phyloP scores from a whole-genome alignment of 2,888 invertebrate species.

The Amblyjoppa fuscipennis region DNA sequence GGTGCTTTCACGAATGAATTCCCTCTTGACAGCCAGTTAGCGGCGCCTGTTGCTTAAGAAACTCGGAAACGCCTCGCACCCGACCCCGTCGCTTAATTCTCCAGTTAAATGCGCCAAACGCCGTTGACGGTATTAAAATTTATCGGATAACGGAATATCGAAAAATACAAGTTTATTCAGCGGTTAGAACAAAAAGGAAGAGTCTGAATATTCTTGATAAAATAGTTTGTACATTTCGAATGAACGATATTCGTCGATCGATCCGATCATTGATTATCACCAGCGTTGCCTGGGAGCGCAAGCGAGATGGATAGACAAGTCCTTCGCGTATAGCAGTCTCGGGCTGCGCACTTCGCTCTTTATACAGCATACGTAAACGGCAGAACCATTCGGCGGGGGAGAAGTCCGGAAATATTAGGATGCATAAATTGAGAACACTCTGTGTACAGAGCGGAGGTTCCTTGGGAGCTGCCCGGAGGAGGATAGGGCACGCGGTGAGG shows the following conservation, averaged over 20 bases:
- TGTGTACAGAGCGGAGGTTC: conserved; percentile 68
- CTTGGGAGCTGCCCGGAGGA: conserved; percentile 10
- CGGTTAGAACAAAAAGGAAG: no score
- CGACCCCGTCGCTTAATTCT: background rate
- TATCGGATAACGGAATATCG: background rate
- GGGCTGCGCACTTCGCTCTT: conserved; percentile 14
- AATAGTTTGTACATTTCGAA: background rate
- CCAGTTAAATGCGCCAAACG: background rate
- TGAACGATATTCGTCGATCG: background rate
- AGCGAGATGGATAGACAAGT: background rate
- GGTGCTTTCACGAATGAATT: conserved; percentile 59
- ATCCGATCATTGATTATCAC: background rate
- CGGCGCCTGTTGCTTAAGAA: conserved; percentile 71
- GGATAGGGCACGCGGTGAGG: conserved; percentile 2
- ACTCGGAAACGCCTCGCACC: conserved; percentile 35
- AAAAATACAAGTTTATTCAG: background rate
- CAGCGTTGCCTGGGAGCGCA: background rate
- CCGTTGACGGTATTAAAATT: background rate
- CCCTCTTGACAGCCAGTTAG: conserved; percentile 60
- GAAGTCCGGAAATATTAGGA: conserved; percentile 74
- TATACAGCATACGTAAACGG: conserved; percentile 11
- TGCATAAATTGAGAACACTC: conserved; percentile 77
- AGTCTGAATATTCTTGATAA: background rate
- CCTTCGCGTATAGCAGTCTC: background rate
- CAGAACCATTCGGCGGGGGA: background rate